Evolutionary conservation across 2,797 vertebrate species (phyloP), one percentile per base, ranked within the genome.

Genomic region (Myripristis jacobus): DNA sequence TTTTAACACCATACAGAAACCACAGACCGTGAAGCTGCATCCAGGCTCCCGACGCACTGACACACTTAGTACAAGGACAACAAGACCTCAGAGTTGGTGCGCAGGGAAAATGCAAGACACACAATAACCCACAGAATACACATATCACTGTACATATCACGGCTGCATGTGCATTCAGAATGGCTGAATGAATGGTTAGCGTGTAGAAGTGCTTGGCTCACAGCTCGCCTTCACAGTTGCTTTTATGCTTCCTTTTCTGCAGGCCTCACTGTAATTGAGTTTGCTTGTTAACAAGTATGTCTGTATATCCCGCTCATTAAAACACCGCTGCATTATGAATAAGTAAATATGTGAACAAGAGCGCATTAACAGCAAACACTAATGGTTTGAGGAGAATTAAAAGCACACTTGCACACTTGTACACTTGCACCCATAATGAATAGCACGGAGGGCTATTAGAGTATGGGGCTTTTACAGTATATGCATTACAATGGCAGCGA

Each of bases 281-380:
- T 81, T 79, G 69, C 81, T 74, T 81, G 81, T 86, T 79, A 86
- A 85, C 82, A 80, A 74, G 57, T 25, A 18, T 48, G 43, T 71
- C 69, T 38, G 25, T 71, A 18, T 64, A 83, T 64, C 36, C 36
- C n/a, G 31, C 64, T 59, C 50, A 87, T 89, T 88, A 84, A 82
- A 82, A 82, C 31, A 44, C 63, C 57, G 71, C 75, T 56, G 58
- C 29, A 60, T 25, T 57, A 75, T 85, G 81, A 88, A 84, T 61
- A 80, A 82, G 79, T 88, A 84, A 89, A 87, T 68, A 73, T 80
- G 73, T 82, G 79, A 87, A 85, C 76, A 76, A 71, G 70, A 70
- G 79, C 47, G n/a, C 63, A 83, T 80, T 81, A 87, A 66, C 73
- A 81, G 73, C 50, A 6, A 29, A 25, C 64, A 51, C 46, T 85